Evolutionary conservation across 2,113 vertebrate species (phyloP).

Genomic region (crab-eating macaque (Macaca fascicularis)): T2T-MFA8v1.1 NC_088392.1:44957001-44957500

Average conservation of each 20-base stretch:
- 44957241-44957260: background rate
- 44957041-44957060: background rate
- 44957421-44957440: background rate
- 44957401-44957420: background rate
- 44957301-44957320: background rate
- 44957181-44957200: background rate
- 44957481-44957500: background rate
- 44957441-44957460: fast-evolving
- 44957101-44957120: background rate
- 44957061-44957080: background rate
- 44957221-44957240: background rate
- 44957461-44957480: background rate
- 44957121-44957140: background rate
- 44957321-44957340: background rate
- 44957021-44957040: background rate
- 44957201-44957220: background rate
- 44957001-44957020: background rate
- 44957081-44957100: background rate
- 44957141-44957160: background rate
- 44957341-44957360: background rate
- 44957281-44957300: background rate
- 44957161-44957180: background rate
- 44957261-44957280: background rate
- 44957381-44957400: background rate
- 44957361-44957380: background rate